These are phyloP conservation scores for Parasteatoda tepidariorum DNA, from an alignment of 1,140 invertebrate genomes.

Conservation along the genomic window DNA sequence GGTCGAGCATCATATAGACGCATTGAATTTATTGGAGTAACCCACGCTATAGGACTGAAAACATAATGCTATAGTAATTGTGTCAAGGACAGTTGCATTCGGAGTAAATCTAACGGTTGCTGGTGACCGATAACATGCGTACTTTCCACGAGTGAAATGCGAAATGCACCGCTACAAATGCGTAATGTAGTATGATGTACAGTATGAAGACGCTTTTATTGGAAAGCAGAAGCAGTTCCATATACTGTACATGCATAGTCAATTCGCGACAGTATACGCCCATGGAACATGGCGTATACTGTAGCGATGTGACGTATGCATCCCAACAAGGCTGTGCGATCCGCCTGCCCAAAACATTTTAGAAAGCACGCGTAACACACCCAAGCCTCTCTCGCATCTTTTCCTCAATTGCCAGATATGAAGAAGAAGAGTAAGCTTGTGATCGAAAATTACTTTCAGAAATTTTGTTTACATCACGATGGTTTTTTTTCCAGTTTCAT, in stretches of 20 bases:
- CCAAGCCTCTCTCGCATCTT: neutral
- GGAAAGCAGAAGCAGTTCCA: neutral
- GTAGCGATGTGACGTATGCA: constrained; percentile 19
- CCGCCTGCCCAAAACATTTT: neutral
- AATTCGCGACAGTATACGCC: constrained; percentile 41
- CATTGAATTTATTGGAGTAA: no score
- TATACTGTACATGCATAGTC: no score
- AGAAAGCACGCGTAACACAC: neutral
- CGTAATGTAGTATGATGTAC: neutral
- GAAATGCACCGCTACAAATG: no score
- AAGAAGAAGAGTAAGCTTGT: no score
- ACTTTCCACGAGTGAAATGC: neutral
- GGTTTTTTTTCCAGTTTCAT: no score
- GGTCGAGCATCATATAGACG: no score
- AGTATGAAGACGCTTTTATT: neutral
- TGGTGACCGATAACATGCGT: no score
- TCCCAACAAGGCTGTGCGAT: neutral
- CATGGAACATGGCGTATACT: constrained; percentile 49
- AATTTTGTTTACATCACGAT: neutral
- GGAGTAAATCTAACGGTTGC: no score
- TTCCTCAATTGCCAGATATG: neutral
- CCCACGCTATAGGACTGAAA: no score
- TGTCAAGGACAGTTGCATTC: no score
- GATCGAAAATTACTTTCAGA: no score
- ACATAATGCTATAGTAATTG: no score